Evolutionary conservation across 1,140 invertebrate species (phyloP).

Genomic region (Brachionus calyciflorus): DNA sequence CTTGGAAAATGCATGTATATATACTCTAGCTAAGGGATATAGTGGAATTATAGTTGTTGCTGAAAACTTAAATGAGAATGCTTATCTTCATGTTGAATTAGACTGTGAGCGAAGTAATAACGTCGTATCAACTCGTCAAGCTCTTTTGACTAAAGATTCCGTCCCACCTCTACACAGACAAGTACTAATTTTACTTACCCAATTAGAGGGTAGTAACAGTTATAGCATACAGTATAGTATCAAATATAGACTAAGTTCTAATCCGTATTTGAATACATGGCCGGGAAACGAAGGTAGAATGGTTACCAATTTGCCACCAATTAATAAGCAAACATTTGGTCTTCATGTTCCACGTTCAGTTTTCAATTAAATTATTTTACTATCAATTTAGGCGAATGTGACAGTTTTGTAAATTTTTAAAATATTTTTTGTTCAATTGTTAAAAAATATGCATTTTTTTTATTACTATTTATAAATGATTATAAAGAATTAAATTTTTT

Average conservation of each 20-base stretch:
- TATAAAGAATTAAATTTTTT: too few relatives aligned
- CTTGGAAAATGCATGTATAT: conserved; percentile 43
- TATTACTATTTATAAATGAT: too few relatives aligned
- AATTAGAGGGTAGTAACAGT: conserved; percentile 24
- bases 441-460: too few relatives aligned
- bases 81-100: conserved; percentile 39
- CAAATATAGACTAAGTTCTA: conserved; percentile 44
- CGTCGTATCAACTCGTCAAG: conserved; percentile 33
- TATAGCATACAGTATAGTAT: conserved; percentile 46
- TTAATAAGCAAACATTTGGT: conserved; percentile 40
- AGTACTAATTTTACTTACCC: conserved; percentile 42
- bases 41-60: conserved; percentile 37
- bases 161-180: conserved; percentile 40
- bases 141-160: conserved; percentile 37
- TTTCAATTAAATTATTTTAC: not conserved
- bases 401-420: too few relatives aligned
- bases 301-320: conserved; percentile 41
- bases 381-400: not conserved
- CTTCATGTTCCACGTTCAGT: conserved; percentile 38
- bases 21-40: conserved; percentile 37
- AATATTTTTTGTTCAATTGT: too few relatives aligned
- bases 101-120: conserved; percentile 37
- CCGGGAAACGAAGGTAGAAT: conserved; percentile 42
- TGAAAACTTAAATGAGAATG: conserved; percentile 23
- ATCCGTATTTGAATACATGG: conserved; percentile 45